These are phyloP conservation scores for Drosophila peninsularis DNA, from an alignment of 2,888 invertebrate genomes.

Conservation along the genomic window DNA sequence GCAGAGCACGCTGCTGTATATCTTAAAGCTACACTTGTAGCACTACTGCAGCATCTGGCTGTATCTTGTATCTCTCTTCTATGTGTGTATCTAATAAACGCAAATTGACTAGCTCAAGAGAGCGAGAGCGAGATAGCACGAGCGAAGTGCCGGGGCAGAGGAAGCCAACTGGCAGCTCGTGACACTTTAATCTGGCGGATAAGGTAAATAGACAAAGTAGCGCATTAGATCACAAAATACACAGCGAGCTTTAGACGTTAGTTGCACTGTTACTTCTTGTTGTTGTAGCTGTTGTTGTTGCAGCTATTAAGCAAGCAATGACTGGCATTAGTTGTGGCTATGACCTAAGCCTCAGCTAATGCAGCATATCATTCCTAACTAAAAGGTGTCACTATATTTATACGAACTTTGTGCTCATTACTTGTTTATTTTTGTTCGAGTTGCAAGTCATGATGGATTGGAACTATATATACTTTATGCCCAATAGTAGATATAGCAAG, in stretches of 20 bases:
- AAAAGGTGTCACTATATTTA: slow-evolving; percentile 37
- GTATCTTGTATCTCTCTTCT: slow-evolving; percentile 50
- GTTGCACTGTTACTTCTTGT: slow-evolving; percentile 16
- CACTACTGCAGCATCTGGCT: slow-evolving; percentile 18
- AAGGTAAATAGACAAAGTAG: slow-evolving; percentile 69
- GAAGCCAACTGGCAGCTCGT: slow-evolving; percentile 49
- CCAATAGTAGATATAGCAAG: neutral
- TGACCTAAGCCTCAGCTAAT: slow-evolving; percentile 37
- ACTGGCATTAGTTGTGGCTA: slow-evolving; percentile 21
- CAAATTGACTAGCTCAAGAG: slow-evolving; percentile 59
- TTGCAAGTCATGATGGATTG: neutral
- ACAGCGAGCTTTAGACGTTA: slow-evolving; percentile 24
- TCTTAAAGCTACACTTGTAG: slow-evolving; percentile 40
- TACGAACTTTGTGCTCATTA: slow-evolving; percentile 10
- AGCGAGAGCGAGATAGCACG: neutral
- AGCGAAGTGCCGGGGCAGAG: neutral
- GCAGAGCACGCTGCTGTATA: slow-evolving; percentile 19
- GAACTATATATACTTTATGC: neutral
- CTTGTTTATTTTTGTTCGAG: neutral
- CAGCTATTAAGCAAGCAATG: slow-evolving; percentile 34
- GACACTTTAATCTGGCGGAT: slow-evolving; percentile 72
- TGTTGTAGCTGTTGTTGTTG: slow-evolving; percentile 13
- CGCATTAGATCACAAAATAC: slow-evolving; percentile 57
- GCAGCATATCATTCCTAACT: slow-evolving; percentile 34
- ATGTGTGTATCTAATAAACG: slow-evolving; percentile 62